Evolutionary conservation across 2,113 vertebrate species (phyloP), one percentile per base, ranked within the genome.

Genomic region (Xenopus laevis): DNA sequence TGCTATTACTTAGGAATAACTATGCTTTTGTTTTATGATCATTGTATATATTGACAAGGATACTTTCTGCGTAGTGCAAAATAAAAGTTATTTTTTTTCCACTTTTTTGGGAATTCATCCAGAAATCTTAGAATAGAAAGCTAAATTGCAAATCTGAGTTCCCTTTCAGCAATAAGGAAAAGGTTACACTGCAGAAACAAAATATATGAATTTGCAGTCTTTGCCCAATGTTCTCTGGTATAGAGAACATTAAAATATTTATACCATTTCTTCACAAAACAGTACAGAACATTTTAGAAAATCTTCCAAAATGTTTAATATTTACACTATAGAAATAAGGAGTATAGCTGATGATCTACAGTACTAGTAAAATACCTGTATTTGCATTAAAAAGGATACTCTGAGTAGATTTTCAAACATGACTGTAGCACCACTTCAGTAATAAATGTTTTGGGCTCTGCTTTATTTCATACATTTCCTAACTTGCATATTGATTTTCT

Each of bases 71-170:
- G 45, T 40, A 57, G 27, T 57, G 71, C 63, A 74, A 40, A 40
- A 40, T 40, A 40, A 40, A 4, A 6, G 7, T 73, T 46, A 58
- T 33, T 65, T 72, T 59, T 21, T 71, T 62, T 20, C 3, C 59
- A 18, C 61, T 68, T 30, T 71, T 63, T 62, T 74, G 71, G 71
- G 63, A 74, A 66, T 58, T 46, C 63, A 66, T 74, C 63, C 71
- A 66, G 27, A 1, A 65, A 73, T 15, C 71, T 33, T 57, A 46
- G 71, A 74, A 74, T 72, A 72, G 63, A 74, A 74, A 65, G 52
- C 20, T 65, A 63, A 73, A 66, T 74, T 66, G 71, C 71, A 66
- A 65, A 74, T 74, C 3, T 66, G 63, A 66, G 71, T 23, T 66
- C 40, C 52, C 16, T 74, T 66, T 74, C 62, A 72, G 62, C 62